Base-by-base conservation (phyloP, 2,888 invertebrate genomes). In the Stegophylla sp. region DNA sequence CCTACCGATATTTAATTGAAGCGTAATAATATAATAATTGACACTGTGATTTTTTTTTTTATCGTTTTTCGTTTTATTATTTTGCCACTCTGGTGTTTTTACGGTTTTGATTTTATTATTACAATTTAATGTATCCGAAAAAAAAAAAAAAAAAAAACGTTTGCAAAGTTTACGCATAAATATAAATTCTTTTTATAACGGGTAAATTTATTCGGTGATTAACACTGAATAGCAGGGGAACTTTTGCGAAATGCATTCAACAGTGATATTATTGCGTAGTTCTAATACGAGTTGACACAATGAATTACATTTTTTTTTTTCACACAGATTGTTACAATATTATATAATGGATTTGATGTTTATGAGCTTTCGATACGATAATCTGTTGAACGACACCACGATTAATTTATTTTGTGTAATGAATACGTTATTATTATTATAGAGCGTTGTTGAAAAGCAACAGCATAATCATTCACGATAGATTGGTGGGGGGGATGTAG, bases 281-380 rank as follows among this genome's bases (percentile, higher is more conserved):
- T n/a, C 10, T n/a, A 51, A 69, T 69, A n/a, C n/a, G n/a, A 51
- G 28, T 69, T 48, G n/a, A 26, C n/a, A 26, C 7, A 28, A 69
- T 28, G 13, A 13, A 51, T 51, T n/a, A 51, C 28, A 28, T 69
- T 69, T 69, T 20, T 51, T 28, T 69, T 69, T 69, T 20, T 51
- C 28, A 51, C 13, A 51, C 28, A 7, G 28, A 69, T 34, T 51
- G 48, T 51, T 7, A 48, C n/a, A 28, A 48, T 51, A 51, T n/a
- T n/a, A 51, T 69, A 17, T 13, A 51, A 34, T 34, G 51, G 9
- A n/a, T n/a, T n/a, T n/a, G n/a, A n/a, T n/a, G 9, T 2, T 69
- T 69, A 51, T 69, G 17, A 63, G 56, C 20, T 56, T 53, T 20
- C 10, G 17, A 56, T 56, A 23, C 12, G 12, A 23, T 56, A 20